These are phyloP conservation scores for Asobara japonica DNA, from an alignment of 1,140 invertebrate genomes.

Conservation along the genomic window DNA sequence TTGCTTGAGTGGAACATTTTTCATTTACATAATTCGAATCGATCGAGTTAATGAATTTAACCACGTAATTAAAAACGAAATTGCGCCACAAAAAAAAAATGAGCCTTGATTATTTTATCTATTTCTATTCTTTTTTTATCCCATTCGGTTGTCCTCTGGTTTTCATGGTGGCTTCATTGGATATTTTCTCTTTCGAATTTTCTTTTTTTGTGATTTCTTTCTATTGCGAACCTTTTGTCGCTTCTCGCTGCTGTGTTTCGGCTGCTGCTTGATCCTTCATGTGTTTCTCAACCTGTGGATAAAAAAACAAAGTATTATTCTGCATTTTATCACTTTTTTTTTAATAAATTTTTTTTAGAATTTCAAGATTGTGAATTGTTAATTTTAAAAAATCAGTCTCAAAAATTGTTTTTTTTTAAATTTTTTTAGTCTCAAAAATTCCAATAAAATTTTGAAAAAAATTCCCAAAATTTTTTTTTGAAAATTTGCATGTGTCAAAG, in stretches of 20 bases:
- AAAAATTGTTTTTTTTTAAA: too few relatives aligned
- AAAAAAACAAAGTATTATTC: conserved; percentile 2
- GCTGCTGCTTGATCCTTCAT: conserved; percentile 67
- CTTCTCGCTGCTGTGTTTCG: conserved; percentile 52
- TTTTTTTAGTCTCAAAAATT: too few relatives aligned
- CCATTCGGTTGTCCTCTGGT: conserved; percentile 24
- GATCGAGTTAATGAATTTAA: not conserved
- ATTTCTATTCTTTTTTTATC: conserved; percentile 35
- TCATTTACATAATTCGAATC: not conserved
- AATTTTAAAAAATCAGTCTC: too few relatives aligned
- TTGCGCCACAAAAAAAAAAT: not conserved
- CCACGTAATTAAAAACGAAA: not conserved
- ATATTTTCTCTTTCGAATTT: not conserved
- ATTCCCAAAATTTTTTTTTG: not conserved
- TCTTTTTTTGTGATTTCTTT: conserved; percentile 41
- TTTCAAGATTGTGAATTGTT: too few relatives aligned
- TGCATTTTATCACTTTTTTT: not conserved
- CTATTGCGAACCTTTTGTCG: conserved; percentile 62
- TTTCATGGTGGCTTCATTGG: conserved; percentile 25
- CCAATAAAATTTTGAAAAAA: not conserved
- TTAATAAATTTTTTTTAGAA: not conserved
- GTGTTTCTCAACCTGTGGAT: conserved; percentile 70
- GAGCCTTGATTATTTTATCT: conserved; percentile 23
- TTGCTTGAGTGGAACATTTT: not conserved
- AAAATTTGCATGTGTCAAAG: not conserved